These are phyloP conservation scores for Cephus pulcher DNA, from an alignment of 2,888 invertebrate species.

Conservation along the genomic window DNA sequence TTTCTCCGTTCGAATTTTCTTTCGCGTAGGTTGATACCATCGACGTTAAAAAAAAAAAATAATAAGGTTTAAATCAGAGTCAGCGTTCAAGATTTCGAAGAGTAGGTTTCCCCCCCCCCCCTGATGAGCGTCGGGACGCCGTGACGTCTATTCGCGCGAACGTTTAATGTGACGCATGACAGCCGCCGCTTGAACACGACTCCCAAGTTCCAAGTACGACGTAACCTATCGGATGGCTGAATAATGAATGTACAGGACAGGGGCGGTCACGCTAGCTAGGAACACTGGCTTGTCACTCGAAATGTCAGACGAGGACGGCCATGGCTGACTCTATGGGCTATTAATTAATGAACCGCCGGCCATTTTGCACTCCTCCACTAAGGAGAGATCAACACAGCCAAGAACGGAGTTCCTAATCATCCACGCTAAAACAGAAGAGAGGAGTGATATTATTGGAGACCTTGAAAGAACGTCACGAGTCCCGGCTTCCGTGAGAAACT, in stretches of 20 bases:
- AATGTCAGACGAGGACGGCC: slow-evolving; percentile 58
- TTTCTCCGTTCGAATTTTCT: not conserved
- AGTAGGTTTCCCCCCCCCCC: not conserved
- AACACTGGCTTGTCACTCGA: slow-evolving; percentile 64
- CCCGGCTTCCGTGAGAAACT: slow-evolving; percentile 60
- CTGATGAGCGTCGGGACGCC: not conserved
- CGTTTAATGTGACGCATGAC: slow-evolving; percentile 53
- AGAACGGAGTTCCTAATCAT: not conserved
- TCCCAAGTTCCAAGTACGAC: slow-evolving; percentile 51
- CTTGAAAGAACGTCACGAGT: slow-evolving; percentile 51
- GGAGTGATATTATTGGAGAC: slow-evolving; percentile 13
- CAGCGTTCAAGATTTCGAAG: not conserved
- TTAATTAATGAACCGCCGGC: slow-evolving; percentile 60
- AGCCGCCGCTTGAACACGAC: slow-evolving; percentile 37
- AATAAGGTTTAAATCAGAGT: not conserved
- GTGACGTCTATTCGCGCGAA: slow-evolving; percentile 44
- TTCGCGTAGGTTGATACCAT: not conserved
- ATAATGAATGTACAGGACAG: slow-evolving; percentile 62
- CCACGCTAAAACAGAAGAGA: not conserved
- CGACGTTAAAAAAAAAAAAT: not conserved
- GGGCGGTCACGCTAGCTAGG: slow-evolving; percentile 59
- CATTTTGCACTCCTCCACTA: slow-evolving; percentile 10
- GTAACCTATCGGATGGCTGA: slow-evolving; percentile 58
- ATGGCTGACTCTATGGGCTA: slow-evolving; percentile 51
- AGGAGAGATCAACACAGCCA: not conserved